phyloP scores from a whole-genome alignment of 2,113 vertebrate genomes.

The Zosterops hypoxanthus region DNA sequence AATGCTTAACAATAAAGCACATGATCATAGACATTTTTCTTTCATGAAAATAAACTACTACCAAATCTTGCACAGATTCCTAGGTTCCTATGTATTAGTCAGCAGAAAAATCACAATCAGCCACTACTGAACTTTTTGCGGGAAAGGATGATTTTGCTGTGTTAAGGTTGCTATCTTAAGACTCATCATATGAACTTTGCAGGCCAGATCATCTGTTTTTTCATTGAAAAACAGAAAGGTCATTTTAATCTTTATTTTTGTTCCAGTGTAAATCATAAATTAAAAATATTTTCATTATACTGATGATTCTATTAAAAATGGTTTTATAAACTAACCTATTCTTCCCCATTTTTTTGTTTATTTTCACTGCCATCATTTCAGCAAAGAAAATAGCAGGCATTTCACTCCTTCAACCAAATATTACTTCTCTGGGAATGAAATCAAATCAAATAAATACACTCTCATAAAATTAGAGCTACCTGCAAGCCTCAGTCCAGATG shows the following conservation, averaged over 20 bases:
- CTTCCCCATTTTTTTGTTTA: neutral
- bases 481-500: neutral
- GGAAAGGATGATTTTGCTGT: neutral
- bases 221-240: neutral
- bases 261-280: neutral
- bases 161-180: neutral
- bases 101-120: neutral
- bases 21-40: neutral
- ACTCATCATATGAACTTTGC: neutral
- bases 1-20: neutral
- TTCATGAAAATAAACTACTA: neutral
- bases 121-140: neutral
- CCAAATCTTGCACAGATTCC: neutral
- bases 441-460: neutral
- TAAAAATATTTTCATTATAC: neutral
- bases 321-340: neutral
- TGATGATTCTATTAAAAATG: neutral
- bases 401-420: neutral
- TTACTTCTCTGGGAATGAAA: neutral
- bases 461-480: neutral
- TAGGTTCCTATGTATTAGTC: neutral
- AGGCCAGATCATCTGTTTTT: neutral
- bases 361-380: neutral
- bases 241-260: rapidly evolving
- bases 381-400: neutral